Evolutionary conservation across 2,113 vertebrate species (phyloP).

Genomic region (Gopherus evgoodei): DNA sequence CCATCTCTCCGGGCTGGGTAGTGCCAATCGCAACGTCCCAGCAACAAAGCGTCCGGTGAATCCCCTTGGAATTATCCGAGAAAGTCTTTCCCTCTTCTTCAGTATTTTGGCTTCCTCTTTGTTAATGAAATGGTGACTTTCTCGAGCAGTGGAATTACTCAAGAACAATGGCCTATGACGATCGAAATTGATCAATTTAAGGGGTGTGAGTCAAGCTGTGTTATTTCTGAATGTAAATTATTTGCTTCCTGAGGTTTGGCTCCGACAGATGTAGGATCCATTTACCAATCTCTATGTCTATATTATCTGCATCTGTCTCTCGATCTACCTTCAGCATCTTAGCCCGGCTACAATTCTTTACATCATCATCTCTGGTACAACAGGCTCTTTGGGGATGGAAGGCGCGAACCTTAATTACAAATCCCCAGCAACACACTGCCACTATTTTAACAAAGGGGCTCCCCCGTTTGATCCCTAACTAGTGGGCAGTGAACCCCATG

Average conservation of each 20-base stretch:
- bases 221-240: neutral
- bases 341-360: neutral
- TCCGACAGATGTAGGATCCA: neutral
- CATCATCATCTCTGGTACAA: neutral
- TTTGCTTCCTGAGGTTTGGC: neutral
- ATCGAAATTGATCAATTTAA: neutral
- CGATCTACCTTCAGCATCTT: neutral
- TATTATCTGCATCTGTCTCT: neutral
- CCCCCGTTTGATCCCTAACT: rapidly evolving
- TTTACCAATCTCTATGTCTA: neutral
- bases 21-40: neutral
- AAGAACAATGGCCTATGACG: neutral
- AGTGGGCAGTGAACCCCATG: neutral
- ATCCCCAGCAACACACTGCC: neutral
- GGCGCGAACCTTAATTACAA: neutral
- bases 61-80: neutral
- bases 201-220: neutral
- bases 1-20: too few relatives aligned
- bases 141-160: neutral
- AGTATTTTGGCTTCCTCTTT: neutral
- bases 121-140: neutral
- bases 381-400: neutral
- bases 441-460: neutral
- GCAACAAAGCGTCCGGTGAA: too few relatives aligned
- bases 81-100: neutral